Evolutionary conservation across 2,113 vertebrate genomes (phyloP).

Genomic region (Aphelocoma coerulescens): DNA sequence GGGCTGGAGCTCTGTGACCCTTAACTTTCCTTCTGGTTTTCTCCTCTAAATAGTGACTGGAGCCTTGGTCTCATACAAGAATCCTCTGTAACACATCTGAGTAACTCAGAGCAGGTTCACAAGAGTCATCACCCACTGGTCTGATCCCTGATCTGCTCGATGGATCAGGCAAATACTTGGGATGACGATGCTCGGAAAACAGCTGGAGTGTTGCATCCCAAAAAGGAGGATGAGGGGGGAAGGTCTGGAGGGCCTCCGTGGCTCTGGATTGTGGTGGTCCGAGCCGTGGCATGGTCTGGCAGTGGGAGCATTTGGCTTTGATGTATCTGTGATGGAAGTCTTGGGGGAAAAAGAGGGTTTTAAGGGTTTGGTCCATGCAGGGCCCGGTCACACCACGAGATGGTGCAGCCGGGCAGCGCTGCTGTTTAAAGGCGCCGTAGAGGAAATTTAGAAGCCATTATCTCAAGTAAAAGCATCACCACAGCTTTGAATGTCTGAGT

Average conservation of each 20-base stretch:
- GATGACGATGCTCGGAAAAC: background rate
- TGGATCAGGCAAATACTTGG: background rate
- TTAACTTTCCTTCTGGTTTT: background rate
- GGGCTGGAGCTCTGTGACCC: background rate
- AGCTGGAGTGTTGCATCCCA: fast-evolving
- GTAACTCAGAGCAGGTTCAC: background rate
- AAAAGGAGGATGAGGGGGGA: background rate
- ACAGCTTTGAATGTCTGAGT: background rate
- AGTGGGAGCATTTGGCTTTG: background rate
- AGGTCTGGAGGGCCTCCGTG: background rate
- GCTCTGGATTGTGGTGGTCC: background rate
- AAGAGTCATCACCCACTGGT: background rate
- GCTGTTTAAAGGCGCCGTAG: background rate
- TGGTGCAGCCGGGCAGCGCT: slow-evolving; percentile 36
- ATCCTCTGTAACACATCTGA: no score
- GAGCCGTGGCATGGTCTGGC: background rate
- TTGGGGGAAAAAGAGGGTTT: background rate
- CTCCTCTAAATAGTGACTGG: background rate
- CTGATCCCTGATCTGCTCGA: background rate
- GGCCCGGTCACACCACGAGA: slow-evolving; percentile 21
- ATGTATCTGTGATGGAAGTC: fast-evolving
- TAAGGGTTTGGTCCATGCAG: background rate
- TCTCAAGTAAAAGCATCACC: background rate
- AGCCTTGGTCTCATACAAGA: background rate
- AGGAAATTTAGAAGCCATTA: fast-evolving